phyloP scores from a whole-genome alignment of 2,888 invertebrate genomes.

The Busseola fusca region DNA sequence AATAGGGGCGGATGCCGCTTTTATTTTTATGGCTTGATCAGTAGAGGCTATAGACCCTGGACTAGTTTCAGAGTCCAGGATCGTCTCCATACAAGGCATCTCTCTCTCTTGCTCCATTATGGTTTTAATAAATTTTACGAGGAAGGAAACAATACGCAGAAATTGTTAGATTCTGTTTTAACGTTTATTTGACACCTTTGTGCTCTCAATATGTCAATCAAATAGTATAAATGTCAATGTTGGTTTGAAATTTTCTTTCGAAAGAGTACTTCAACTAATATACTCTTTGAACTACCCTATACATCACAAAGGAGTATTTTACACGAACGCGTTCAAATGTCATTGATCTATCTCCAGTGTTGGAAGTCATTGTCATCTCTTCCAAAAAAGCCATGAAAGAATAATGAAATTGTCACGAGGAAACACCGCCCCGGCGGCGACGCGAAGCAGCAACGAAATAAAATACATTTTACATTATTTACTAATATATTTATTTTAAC shows the following conservation, averaged over 20 bases:
- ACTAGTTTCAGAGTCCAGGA: slow-evolving; percentile 53
- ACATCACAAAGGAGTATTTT: neutral
- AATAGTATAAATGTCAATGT: no score
- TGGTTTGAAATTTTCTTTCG: neutral
- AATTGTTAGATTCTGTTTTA: neutral
- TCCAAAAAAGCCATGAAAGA: neutral
- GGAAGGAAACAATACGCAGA: neutral
- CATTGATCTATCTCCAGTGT: neutral
- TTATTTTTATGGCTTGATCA: slow-evolving; percentile 44
- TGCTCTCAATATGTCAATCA: neutral
- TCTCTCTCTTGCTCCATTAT: slow-evolving; percentile 17
- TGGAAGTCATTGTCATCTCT: neutral
- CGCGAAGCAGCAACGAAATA: slow-evolving; percentile 3
- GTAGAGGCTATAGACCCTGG: slow-evolving; percentile 5
- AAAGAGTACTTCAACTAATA: no score
- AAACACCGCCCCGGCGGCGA: neutral
- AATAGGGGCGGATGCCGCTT: slow-evolving; percentile 71
- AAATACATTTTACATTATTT: slow-evolving; percentile 41
- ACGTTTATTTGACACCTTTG: slow-evolving; percentile 12
- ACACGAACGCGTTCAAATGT: neutral
- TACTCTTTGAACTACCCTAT: no score
- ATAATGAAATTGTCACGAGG: neutral
- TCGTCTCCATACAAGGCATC: slow-evolving; percentile 44
- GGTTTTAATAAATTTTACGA: neutral
- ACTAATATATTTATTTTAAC: slow-evolving; percentile 18